phyloP scores from a whole-genome alignment of 2,888 invertebrate genomes.

The Drosophila paucipuncta region DNA sequence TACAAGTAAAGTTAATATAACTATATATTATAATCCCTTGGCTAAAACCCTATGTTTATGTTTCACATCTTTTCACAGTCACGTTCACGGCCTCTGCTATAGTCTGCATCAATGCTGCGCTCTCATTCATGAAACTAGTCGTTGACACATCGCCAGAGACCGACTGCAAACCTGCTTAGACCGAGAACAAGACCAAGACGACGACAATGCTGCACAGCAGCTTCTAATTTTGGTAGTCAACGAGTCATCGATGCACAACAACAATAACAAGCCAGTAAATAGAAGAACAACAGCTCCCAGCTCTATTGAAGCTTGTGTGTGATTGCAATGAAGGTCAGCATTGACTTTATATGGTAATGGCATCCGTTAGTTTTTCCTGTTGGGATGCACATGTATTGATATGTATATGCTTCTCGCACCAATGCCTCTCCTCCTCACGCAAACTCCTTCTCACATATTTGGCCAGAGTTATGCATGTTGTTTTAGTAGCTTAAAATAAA shows the following conservation, averaged over 20 bases:
- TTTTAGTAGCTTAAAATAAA: slow-evolving; percentile 31
- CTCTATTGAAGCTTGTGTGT: slow-evolving; percentile 50
- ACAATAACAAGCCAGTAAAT: slow-evolving; percentile 16
- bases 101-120: slow-evolving; percentile 33
- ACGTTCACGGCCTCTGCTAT: slow-evolving; percentile 44
- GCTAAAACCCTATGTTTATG: slow-evolving; percentile 22
- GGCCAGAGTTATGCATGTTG: slow-evolving; percentile 61
- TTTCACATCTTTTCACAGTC: slow-evolving; percentile 37
- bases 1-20: not conserved
- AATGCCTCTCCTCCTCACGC: not conserved
- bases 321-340: slow-evolving; percentile 81
- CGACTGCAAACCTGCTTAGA: slow-evolving; percentile 66
- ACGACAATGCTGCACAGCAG: slow-evolving; percentile 62
- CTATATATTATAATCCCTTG: slow-evolving; percentile 3
- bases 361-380: slow-evolving; percentile 81
- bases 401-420: slow-evolving; percentile 32
- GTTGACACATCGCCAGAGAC: slow-evolving; percentile 60
- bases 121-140: slow-evolving; percentile 74
- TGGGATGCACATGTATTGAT: slow-evolving; percentile 72
- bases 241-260: slow-evolving; percentile 45
- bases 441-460: slow-evolving; percentile 47
- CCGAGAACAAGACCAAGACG: slow-evolving; percentile 19
- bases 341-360: slow-evolving; percentile 77
- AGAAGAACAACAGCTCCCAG: slow-evolving; percentile 44
- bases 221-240: slow-evolving; percentile 76